These are phyloP conservation scores for Campopleginae sp. DNA, from an alignment of 2,888 invertebrate genomes.

Conservation along the genomic window DNA sequence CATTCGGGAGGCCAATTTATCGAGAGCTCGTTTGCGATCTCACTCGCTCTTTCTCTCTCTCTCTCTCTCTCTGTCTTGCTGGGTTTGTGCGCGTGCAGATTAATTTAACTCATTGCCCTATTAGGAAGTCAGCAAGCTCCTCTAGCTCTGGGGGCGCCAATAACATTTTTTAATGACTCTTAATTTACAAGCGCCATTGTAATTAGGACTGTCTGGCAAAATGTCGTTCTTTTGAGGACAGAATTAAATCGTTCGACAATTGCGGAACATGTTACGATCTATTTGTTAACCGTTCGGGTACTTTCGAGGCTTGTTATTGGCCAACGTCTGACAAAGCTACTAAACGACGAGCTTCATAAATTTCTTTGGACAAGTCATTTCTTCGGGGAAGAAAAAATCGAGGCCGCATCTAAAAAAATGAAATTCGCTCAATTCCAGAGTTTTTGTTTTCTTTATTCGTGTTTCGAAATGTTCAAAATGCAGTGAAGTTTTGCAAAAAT, in stretches of 20 bases:
- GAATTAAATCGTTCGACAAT: conserved; percentile 64
- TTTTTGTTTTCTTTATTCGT: too few species aligned
- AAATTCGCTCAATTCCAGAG: too few species aligned
- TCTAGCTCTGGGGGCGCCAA: conserved; percentile 51
- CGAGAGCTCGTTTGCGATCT: conserved; percentile 50
- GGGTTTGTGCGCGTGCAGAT: conserved; percentile 55
- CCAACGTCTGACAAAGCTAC: not conserved
- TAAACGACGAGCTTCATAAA: not conserved
- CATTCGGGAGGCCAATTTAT: conserved; percentile 55
- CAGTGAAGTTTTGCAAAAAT: too few species aligned
- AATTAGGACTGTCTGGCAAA: conserved; percentile 74
- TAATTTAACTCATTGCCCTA: conserved; percentile 66
- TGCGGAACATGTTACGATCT: conserved; percentile 54
- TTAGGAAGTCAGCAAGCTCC: conserved; percentile 57
- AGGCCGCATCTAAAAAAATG: not conserved
- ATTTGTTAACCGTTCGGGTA: conserved; percentile 27
- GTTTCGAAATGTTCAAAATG: too few species aligned
- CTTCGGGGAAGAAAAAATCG: not conserved
- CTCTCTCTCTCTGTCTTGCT: conserved; percentile 13
- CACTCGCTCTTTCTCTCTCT: conserved; percentile 41
- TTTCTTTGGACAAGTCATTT: not conserved
- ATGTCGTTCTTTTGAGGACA: conserved; percentile 43
- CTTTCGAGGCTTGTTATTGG: conserved; percentile 12
- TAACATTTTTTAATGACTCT: conserved; percentile 72
- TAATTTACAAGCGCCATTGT: conserved; percentile 75